phyloP scores from a whole-genome alignment of 2,888 invertebrate species.

The Suillia variegata region DNA sequence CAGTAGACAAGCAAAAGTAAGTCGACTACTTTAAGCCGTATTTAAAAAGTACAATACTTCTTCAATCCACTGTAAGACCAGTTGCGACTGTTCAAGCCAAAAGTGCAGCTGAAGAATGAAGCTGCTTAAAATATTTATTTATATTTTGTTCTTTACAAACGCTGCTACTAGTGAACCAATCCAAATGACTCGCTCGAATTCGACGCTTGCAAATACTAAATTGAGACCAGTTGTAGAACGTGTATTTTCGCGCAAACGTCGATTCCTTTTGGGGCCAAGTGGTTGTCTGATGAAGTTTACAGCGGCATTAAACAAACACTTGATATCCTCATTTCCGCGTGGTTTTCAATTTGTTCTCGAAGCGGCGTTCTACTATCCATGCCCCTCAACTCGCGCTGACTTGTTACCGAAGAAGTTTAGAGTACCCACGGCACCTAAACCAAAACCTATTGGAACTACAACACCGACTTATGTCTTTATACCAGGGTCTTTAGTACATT shows the following conservation, averaged over 20 bases:
- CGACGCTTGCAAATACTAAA: conserved; percentile 25
- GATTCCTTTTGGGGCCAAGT: conserved; percentile 51
- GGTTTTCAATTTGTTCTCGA: conserved; percentile 46
- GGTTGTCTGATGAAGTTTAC: conserved; percentile 53
- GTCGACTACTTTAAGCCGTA: too few species aligned
- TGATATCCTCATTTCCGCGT: conserved; percentile 44
- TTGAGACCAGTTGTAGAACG: conserved; percentile 42
- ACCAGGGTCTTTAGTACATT: conserved; percentile 48
- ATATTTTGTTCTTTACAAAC: too few species aligned
- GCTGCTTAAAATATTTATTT: too few species aligned
- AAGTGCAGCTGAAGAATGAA: too few species aligned
- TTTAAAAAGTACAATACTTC: too few species aligned
- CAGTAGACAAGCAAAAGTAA: too few species aligned
- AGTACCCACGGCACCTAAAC: conserved; percentile 41
- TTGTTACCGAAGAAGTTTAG: conserved; percentile 52
- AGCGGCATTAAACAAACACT: conserved; percentile 40
- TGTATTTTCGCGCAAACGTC: conserved; percentile 49
- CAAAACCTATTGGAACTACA: conserved; percentile 35
- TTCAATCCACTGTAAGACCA: too few species aligned
- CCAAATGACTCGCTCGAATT: too few species aligned
- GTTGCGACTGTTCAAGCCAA: too few species aligned
- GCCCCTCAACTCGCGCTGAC: conserved; percentile 46
- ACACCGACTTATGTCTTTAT: conserved; percentile 44
- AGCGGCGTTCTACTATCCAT: conserved; percentile 50
- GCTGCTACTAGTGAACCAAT: too few species aligned